phyloP scores from a whole-genome alignment of 2,888 invertebrate genomes.

The Pollenia labialis region DNA sequence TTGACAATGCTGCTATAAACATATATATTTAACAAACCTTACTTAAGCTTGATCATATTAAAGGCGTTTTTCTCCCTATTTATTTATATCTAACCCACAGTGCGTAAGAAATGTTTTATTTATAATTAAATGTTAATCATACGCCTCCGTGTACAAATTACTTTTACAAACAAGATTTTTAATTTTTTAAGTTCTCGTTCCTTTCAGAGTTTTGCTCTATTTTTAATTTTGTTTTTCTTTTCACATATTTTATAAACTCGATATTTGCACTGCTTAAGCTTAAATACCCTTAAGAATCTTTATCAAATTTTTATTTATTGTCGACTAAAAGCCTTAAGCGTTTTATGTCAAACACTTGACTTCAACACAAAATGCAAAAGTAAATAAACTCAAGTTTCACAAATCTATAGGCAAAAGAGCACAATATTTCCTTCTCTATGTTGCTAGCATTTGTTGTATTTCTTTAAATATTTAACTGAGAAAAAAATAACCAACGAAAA shows the following conservation, averaged over 20 bases:
- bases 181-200: background rate
- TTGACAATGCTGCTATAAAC: too few species aligned
- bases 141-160: background rate
- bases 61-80: too few species aligned
- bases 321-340: constrained; percentile 49
- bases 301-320: constrained; percentile 39
- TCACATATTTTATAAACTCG: background rate
- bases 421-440: background rate
- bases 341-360: constrained; percentile 63
- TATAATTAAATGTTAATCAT: constrained; percentile 1
- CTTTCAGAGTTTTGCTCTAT: background rate
- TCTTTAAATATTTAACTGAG: background rate
- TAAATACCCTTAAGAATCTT: constrained; percentile 41
- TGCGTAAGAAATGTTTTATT: background rate
- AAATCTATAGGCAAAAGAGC: background rate
- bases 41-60: too few species aligned
- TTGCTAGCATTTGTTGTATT: background rate
- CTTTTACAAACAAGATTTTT: background rate
- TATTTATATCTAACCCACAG: too few species aligned
- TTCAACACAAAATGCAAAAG: constrained; percentile 25
- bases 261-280: constrained; percentile 21
- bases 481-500: background rate
- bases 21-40: too few species aligned
- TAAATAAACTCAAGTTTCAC: constrained; percentile 49
- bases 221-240: background rate